Conservation (phyloP, 1,140 invertebrate species). For the Cyclina sinensis region DNA sequence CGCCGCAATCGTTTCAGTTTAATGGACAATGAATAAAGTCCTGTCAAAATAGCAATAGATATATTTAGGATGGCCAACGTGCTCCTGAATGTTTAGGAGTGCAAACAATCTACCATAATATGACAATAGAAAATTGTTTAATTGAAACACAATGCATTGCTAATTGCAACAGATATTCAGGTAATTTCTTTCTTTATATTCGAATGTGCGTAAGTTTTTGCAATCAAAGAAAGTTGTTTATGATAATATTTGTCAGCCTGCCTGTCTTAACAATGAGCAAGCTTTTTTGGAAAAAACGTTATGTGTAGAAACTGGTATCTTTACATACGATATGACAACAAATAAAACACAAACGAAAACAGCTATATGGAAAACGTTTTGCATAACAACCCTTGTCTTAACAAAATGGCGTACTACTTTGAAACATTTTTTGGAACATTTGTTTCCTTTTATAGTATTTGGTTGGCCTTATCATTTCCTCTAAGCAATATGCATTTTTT, state of each 20-base stretch:
- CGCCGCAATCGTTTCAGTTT: background rate
- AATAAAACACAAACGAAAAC: background rate
- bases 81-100: background rate
- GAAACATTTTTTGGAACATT: background rate
- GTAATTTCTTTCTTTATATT: background rate
- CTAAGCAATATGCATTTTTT: background rate
- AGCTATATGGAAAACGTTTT: background rate
- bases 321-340: background rate
- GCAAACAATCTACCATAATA: background rate
- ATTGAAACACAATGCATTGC: background rate
- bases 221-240: background rate
- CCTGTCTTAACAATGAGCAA: background rate
- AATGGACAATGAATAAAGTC: background rate
- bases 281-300: background rate
- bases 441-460: background rate
- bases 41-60: background rate
- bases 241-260: background rate
- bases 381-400: background rate
- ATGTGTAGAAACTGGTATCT: background rate
- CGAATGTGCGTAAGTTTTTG: background rate
- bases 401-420: background rate
- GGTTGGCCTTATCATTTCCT: background rate
- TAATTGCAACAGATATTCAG: background rate
- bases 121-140: background rate
- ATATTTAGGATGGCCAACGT: background rate